Conservation (phyloP, 2,888 invertebrate genomes). For the Mesorhabditis belari region DNA sequence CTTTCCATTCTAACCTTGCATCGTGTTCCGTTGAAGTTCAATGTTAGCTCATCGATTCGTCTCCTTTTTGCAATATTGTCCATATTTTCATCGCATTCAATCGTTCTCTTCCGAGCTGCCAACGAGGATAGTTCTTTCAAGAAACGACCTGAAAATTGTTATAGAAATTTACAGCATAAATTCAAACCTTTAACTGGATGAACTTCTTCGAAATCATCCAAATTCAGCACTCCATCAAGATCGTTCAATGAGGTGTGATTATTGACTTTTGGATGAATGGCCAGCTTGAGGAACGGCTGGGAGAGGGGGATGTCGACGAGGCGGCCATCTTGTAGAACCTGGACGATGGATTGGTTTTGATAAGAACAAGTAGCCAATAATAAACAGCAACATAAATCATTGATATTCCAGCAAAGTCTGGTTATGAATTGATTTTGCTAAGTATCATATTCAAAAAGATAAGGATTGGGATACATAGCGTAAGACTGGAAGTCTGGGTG, state of each 20-base stretch:
- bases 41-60: constrained; percentile 60
- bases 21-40: constrained; percentile 56
- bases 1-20: constrained; percentile 23
- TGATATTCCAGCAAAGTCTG: background rate
- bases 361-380: background rate
- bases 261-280: constrained; percentile 40
- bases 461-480: background rate
- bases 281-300: constrained; percentile 81
- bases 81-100: constrained; percentile 22
- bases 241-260: constrained; percentile 10
- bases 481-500: background rate
- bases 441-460: background rate
- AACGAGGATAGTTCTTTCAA: constrained; percentile 64
- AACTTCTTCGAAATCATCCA: constrained; percentile 47
- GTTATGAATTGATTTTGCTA: too few relatives aligned
- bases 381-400: background rate
- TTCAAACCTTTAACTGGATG: constrained; percentile 31
- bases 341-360: background rate
- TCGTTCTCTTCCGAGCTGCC: constrained; percentile 66
- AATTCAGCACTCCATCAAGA: constrained; percentile 27
- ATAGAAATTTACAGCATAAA: constrained; percentile 3
- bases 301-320: constrained; percentile 92
- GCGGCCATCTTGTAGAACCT: constrained; percentile 77
- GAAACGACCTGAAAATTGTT: constrained; percentile 62
- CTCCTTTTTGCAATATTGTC: constrained; percentile 25